Conservation (phyloP, 2,888 invertebrate genomes). For the Kuschelorhynchus macadamiae region DNA sequence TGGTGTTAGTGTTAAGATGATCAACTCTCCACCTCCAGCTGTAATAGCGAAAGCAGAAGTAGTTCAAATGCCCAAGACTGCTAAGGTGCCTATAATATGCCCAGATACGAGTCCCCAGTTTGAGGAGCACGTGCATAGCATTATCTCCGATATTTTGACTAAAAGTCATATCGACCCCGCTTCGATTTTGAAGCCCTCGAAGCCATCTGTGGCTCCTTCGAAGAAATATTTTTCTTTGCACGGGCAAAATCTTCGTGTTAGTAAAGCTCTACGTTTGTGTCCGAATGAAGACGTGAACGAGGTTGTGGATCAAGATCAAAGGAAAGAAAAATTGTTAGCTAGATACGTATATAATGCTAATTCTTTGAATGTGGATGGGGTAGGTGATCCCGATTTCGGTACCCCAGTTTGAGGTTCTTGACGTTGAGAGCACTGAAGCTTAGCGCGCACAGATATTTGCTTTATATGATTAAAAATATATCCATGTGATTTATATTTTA, state of each 20-base stretch:
- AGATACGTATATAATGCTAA: conserved; percentile 68
- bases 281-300: conserved; percentile 64
- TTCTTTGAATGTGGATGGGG: conserved; percentile 69
- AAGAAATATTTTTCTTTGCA: conserved; percentile 66
- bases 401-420: conserved; percentile 72
- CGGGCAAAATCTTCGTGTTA: conserved; percentile 65
- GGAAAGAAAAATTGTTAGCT: conserved; percentile 67
- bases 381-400: conserved; percentile 79
- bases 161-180: conserved; percentile 59
- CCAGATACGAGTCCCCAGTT: conserved; percentile 66
- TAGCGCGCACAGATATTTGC: conserved; percentile 37
- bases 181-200: conserved; percentile 52
- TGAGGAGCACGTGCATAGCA: conserved; percentile 67
- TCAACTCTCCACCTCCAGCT: neutral
- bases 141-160: conserved; percentile 67
- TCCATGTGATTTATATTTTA: no score
- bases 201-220: conserved; percentile 52
- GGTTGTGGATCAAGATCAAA: conserved; percentile 62
- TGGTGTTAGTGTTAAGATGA: conserved; percentile 12
- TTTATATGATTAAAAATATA: no score
- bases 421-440: conserved; percentile 30
- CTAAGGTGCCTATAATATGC: conserved; percentile 39
- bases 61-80: conserved; percentile 20
- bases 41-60: conserved; percentile 15
- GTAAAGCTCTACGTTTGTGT: conserved; percentile 67